Conservation (phyloP, 2,888 invertebrate species). For the Celastrina argiolus region DNA sequence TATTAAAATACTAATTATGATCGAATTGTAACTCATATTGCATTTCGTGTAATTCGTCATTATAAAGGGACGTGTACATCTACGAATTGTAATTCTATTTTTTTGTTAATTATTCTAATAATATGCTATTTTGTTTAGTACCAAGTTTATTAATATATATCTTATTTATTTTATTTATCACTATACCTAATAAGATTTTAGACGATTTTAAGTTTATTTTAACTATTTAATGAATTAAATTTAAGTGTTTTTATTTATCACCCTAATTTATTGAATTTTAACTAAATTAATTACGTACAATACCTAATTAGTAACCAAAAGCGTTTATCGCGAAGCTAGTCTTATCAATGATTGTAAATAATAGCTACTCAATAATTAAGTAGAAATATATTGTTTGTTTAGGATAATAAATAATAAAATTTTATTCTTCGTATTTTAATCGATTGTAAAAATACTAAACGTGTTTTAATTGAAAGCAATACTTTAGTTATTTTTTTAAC, state of each 20-base stretch:
- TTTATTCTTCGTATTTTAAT: slow-evolving; percentile 48
- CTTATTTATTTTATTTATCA: slow-evolving; percentile 25
- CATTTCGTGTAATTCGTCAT: not conserved
- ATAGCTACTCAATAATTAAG: slow-evolving; percentile 71
- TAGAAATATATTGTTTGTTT: slow-evolving; percentile 64
- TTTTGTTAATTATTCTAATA: not conserved
- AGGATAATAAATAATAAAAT: slow-evolving; percentile 56
- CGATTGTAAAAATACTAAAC: slow-evolving; percentile 19
- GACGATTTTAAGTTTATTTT: not conserved
- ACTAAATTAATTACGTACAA: not conserved
- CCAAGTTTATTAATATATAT: slow-evolving; percentile 19
- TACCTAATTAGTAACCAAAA: slow-evolving; percentile 24
- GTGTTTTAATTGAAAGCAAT: slow-evolving; percentile 25
- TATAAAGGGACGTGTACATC: slow-evolving; percentile 3
- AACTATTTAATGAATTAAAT: not conserved
- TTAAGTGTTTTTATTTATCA: not conserved
- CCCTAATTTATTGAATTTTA: not conserved
- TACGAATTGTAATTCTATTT: not conserved
- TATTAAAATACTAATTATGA: slow-evolving; percentile 9
- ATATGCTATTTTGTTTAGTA: not conserved
- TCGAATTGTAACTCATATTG: not conserved
- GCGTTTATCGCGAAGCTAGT: slow-evolving; percentile 55
- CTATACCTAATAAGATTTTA: not conserved
- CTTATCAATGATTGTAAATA: slow-evolving; percentile 72
- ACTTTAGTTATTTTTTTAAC: slow-evolving; percentile 35